phyloP scores from a whole-genome alignment of 2,797 vertebrate genomes.

The Diglossa cyanea region DNA sequence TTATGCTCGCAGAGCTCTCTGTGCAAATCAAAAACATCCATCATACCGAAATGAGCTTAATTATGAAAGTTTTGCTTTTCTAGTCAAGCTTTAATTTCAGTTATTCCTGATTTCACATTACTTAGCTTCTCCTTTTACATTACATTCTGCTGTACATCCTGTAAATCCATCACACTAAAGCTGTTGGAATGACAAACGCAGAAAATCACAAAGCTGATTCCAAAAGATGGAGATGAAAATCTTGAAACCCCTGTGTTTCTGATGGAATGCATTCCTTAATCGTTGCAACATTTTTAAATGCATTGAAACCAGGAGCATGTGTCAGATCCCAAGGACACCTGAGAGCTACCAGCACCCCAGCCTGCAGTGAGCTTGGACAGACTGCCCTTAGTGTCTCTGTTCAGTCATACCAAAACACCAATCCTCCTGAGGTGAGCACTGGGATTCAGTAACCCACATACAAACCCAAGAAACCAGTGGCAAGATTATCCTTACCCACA shows the following conservation, averaged over 20 bases:
- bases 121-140: background rate
- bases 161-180: background rate
- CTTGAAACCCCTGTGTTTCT: background rate
- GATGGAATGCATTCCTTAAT: background rate
- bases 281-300: background rate
- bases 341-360: background rate
- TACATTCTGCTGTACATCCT: background rate
- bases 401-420: background rate
- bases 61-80: slow-evolving; percentile 30
- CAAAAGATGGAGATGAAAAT: background rate
- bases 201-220: background rate
- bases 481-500: background rate
- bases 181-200: background rate
- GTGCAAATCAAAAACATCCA: slow-evolving; percentile 41
- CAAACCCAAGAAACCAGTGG: background rate
- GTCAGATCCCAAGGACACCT: background rate
- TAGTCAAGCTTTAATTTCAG: slow-evolving; percentile 14
- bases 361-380: background rate
- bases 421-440: background rate
- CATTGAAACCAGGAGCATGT: background rate
- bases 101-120: slow-evolving; percentile 13
- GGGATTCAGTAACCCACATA: background rate
- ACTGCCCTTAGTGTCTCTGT: accelerated
- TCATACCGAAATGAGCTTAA: background rate
- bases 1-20: background rate